phyloP scores from a whole-genome alignment of 1,140 invertebrate genomes.

The Leptonema lineaticorne region DNA sequence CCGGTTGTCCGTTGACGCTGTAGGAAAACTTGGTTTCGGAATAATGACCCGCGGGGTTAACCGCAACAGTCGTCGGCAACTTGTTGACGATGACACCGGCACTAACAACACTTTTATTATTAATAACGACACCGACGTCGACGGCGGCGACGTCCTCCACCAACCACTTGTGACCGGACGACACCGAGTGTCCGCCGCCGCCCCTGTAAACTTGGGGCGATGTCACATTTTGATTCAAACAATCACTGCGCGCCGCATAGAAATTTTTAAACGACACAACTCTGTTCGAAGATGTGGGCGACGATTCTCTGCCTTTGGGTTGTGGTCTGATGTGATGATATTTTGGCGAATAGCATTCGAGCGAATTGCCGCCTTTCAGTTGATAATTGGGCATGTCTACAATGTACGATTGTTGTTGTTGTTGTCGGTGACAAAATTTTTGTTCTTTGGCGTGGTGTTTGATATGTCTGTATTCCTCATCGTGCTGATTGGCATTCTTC shows the following conservation, averaged over 20 bases:
- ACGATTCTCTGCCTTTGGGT: conserved; percentile 28
- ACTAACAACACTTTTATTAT: too few species aligned
- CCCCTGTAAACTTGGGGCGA: background rate
- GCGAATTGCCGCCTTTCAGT: conserved; percentile 45
- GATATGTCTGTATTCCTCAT: conserved; percentile 15
- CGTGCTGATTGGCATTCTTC: background rate
- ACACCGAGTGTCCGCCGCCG: background rate
- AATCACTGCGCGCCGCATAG: conserved; percentile 22
- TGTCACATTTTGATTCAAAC: conserved; percentile 21
- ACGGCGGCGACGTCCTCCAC: background rate
- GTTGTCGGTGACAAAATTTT: conserved; percentile 38
- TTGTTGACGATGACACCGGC: background rate
- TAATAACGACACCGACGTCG: background rate
- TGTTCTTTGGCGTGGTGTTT: conserved; percentile 17
- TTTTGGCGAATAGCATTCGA: conserved; percentile 56
- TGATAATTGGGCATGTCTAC: conserved; percentile 43
- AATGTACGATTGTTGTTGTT: conserved; percentile 44
- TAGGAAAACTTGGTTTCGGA: conserved; percentile 37
- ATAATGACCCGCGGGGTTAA: conserved; percentile 21
- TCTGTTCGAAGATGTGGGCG: background rate
- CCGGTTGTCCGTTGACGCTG: conserved; percentile 35
- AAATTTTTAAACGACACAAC: background rate
- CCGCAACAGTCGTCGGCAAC: background rate
- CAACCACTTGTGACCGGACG: conserved; percentile 14
- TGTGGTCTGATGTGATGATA: conserved; percentile 55